phyloP scores from a whole-genome alignment of 2,888 invertebrate species.

The Hirtodrosophila alboralis region DNA sequence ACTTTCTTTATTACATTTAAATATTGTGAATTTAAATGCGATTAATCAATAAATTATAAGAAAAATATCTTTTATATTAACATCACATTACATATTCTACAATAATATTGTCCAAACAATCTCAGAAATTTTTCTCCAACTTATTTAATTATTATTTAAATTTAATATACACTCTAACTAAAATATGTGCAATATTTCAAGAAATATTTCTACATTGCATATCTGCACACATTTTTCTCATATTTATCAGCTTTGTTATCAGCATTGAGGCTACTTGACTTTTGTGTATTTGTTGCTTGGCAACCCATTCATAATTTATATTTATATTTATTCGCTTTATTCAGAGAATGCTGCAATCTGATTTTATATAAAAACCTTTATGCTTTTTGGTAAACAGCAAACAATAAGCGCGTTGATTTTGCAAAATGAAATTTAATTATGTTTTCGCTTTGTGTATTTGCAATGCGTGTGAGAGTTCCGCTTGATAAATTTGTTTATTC shows the following conservation, averaged over 20 bases:
- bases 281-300: conserved; percentile 49
- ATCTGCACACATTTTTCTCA: conserved; percentile 15
- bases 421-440: conserved; percentile 72
- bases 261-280: conserved; percentile 20
- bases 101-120: too few relatives aligned
- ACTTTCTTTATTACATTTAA: too few relatives aligned
- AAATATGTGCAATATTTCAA: too few relatives aligned
- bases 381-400: conserved; percentile 50
- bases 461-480: conserved; percentile 28
- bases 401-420: conserved; percentile 73
- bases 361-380: conserved; percentile 15
- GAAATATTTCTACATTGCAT: too few relatives aligned
- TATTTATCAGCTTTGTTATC: conserved; percentile 43
- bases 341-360: conserved; percentile 3
- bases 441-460: conserved; percentile 42
- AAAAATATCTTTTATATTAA: too few relatives aligned
- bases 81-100: too few relatives aligned
- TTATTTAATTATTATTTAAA: too few relatives aligned
- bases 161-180: too few relatives aligned
- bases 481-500: conserved; percentile 70
- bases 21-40: too few relatives aligned
- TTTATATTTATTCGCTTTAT: conserved; percentile 19
- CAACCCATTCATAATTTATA: conserved; percentile 50
- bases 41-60: too few relatives aligned
- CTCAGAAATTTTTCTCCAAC: too few relatives aligned